Evolutionary conservation across 2,888 invertebrate species (phyloP).

Genomic region (Caenorhabditis sp.): DNA sequence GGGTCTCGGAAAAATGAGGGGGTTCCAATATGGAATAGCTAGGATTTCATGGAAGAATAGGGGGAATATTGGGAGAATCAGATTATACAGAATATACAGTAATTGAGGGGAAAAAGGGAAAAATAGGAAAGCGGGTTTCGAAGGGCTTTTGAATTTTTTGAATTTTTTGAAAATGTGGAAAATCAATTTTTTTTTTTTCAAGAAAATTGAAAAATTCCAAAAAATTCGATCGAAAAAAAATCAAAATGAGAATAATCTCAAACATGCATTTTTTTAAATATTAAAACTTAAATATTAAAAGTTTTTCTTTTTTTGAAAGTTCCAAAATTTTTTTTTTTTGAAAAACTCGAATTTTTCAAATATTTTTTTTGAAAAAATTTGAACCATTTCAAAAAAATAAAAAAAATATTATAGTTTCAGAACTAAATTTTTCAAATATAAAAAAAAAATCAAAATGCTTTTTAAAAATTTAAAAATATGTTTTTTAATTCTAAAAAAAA

Average conservation of each 20-base stretch:
- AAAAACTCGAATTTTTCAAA: not conserved
- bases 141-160: not conserved
- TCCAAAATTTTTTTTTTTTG: not conserved
- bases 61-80: not conserved
- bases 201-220: not conserved
- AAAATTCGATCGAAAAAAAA: not conserved
- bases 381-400: too few relatives aligned
- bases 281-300: not conserved
- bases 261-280: not conserved
- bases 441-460: too few relatives aligned
- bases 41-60: slow-evolving; percentile 18
- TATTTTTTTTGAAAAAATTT: not conserved
- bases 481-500: too few relatives aligned
- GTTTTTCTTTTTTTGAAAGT: not conserved
- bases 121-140: not conserved
- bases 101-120: not conserved
- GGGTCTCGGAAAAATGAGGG: too few relatives aligned
- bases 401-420: too few relatives aligned
- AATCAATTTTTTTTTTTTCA: too few relatives aligned
- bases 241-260: too few relatives aligned
- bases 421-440: too few relatives aligned
- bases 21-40: slow-evolving; percentile 41
- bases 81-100: slow-evolving; percentile 52
- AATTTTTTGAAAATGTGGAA: too few relatives aligned
- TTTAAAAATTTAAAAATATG: too few relatives aligned